Base-by-base conservation (phyloP, 2,113 vertebrate genomes). In the Ceratotherium simum region DNA sequence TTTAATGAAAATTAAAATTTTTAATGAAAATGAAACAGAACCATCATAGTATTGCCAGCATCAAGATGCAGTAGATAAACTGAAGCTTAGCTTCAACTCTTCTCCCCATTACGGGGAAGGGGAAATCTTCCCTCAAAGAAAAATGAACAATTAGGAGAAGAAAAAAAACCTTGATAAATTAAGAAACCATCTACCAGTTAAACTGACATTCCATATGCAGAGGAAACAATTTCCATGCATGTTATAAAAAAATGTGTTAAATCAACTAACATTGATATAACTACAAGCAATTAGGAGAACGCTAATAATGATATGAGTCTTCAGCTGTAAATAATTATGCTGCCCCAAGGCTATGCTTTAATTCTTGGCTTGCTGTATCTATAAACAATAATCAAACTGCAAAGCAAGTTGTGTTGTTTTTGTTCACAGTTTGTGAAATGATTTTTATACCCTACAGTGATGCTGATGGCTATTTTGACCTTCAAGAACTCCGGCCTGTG, bases 361-460 rank as follows among this genome's bases (percentile, higher is more conserved):
- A 99, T 99, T 99, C 99, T 99, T 99, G 98, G 99, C 99, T 99
- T 98, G 98, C 99, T 99, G 99, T 99, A 99, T 99, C 99, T 99
- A 99, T 99, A 99, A 99, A 99, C 99, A 99, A 99, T 99, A 99
- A 99, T 99, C 99, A 99, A 99, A 99, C 99, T 99, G 99, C 99
- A 99, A 99, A 99, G 99, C 99, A 99, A 99, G 99, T 99, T 99
- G 99, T 98, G 98, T 98, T 98, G 98, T 98, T 99, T 98, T 98
- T 98, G 98, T 99, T 99, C 99, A 99, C 98, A 98, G 99, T 99
- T 99, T 99, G 99, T 99, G 98, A 99, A 99, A 99, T 99, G 95
- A 99, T 99, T 99, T 99, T 98, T 98, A 98, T 99, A 98, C 98
- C 99, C 99, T 99, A 98, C 99, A 98, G 99, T 99, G 99, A 99